Conservation (phyloP, 53 echinoderm and acorn worm genomes). For the Henricia sp. region DNA sequence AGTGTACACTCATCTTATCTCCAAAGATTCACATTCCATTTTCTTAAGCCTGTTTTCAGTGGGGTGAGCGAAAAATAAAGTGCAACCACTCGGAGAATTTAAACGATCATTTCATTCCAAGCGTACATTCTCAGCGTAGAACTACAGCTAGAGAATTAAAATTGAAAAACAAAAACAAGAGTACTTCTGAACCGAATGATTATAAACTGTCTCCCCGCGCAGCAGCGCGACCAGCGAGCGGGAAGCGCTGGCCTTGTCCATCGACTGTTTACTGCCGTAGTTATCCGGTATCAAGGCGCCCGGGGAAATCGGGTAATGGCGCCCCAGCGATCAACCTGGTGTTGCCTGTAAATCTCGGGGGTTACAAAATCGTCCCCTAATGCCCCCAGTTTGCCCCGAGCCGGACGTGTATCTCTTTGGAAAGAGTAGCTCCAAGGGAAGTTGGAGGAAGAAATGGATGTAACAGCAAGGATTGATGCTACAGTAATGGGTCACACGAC, state of each 20-base stretch:
- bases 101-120: no score
- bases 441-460: neutral
- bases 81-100: no score
- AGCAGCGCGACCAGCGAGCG: neutral
- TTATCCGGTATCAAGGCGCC: constrained; percentile 13
- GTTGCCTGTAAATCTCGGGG: neutral
- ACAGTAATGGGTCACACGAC: constrained; percentile 30
- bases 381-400: constrained; percentile 1
- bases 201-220: neutral
- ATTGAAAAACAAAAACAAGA: constrained; percentile 15
- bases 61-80: no score
- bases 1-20: no score
- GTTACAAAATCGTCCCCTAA: neutral
- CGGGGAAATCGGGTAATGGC: constrained; percentile 38
- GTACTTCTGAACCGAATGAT: constrained; percentile 10
- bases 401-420: constrained; percentile 5
- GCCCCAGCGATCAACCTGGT: constrained; percentile 12
- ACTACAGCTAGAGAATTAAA: neutral
- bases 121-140: neutral
- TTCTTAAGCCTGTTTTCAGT: no score
- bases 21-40: no score
- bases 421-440: constrained; percentile 25
- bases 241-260: neutral
- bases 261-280: neutral
- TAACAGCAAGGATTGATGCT: neutral